Base-by-base conservation (phyloP, 1,140 invertebrate genomes). In the Anagrus nilaparvatae region DNA sequence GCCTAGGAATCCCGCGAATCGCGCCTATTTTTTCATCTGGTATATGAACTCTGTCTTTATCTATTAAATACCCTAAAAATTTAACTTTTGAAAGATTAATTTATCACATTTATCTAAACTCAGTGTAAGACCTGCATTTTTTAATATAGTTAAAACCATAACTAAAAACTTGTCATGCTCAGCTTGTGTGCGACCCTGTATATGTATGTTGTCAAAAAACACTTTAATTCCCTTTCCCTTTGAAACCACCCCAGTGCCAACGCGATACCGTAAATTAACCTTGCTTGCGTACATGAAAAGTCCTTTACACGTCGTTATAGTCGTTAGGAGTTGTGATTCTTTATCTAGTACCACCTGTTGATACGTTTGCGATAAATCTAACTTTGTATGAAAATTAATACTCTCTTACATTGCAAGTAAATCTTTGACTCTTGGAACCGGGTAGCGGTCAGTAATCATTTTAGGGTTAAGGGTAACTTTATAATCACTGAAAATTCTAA, bases 301-400 rank as follows among this genome's bases (percentile, higher is more conserved):
- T 3, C 58, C 61, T 16, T 48, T 47, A 45, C 62, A 56, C 2
- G 62, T 64, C 29, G 56, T 61, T 32, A 63, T 61, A 3, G 59
- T 55, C 5, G 61, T 48, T 6, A 59, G 36, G 8, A 52, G 28
- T 38, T 54, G 50, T 1, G 51, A 56, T 17, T 53, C 40, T n/a
- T 58, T 48, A 20, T 50, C 46, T 10, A 67, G 29, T 37, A 52
- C 39, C 8, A 67, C 40, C 41, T 70, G 64, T 31, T 60, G 51
- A 49, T 63, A 68, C 1, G 63, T 60, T 10, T 59, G 52, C 7
- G 46, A 47, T 8, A 64, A 48, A 51, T 67, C 60, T 3, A 67
- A 32, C 30, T 55, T 58, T 18, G 56, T 55, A 45, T 60, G 67
- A 24, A 39, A 33, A 43, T 56, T 49, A 7, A 54, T 55, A 17